A percentile compares a stretch with the other conserved stretches of the same genome.
These are phyloP conservation scores for Macroramphosus scolopax DNA, from an alignment of 2,797 vertebrate species.

Conservation along the genomic window DNA sequence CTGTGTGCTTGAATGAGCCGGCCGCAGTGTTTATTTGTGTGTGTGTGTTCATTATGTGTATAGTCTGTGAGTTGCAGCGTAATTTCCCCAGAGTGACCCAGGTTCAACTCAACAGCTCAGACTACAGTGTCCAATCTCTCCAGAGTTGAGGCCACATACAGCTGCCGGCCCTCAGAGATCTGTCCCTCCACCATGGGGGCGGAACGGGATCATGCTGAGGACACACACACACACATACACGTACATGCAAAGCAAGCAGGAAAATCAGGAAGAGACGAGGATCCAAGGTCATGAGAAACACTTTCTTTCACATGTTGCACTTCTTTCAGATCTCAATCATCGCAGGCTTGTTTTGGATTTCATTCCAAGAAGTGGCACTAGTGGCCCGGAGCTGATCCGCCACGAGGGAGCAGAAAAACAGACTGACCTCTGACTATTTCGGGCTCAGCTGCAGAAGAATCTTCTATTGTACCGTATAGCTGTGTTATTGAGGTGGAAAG, in stretches of 20 bases:
- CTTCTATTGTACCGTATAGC: background rate
- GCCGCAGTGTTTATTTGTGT: constrained; percentile 20
- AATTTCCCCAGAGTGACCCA: constrained; percentile 19
- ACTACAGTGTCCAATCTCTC: constrained; percentile 33
- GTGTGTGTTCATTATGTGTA: constrained; percentile 11
- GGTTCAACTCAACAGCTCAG: constrained; percentile 3
- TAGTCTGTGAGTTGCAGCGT: constrained; percentile 14
- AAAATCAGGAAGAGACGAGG: constrained; percentile 39
- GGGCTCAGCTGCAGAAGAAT: constrained; percentile 8
- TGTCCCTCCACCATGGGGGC: constrained; percentile 26
- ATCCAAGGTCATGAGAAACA: constrained; percentile 71
- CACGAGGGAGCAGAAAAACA: constrained; percentile 25
- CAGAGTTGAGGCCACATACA: constrained; percentile 51
- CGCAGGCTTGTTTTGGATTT: constrained; percentile 67
- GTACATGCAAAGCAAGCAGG: constrained; percentile 14
- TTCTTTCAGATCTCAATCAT: constrained; percentile 74
- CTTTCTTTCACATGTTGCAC: constrained; percentile 82
- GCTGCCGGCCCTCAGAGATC: constrained; percentile 54
- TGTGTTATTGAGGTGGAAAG: constrained; percentile 7
- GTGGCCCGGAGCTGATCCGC: constrained; percentile 44
- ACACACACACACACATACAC: constrained; percentile 7
- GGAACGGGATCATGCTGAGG: constrained; percentile 27
- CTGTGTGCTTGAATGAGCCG: constrained; percentile 10
- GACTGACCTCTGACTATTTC: constrained; percentile 18
- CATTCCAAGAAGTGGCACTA: constrained; percentile 43